A percentile compares a stretch with the other conserved stretches of the same genome.
phyloP scores from a whole-genome alignment of 2,888 invertebrate species.

The Drosophila mercatorum region DNA sequence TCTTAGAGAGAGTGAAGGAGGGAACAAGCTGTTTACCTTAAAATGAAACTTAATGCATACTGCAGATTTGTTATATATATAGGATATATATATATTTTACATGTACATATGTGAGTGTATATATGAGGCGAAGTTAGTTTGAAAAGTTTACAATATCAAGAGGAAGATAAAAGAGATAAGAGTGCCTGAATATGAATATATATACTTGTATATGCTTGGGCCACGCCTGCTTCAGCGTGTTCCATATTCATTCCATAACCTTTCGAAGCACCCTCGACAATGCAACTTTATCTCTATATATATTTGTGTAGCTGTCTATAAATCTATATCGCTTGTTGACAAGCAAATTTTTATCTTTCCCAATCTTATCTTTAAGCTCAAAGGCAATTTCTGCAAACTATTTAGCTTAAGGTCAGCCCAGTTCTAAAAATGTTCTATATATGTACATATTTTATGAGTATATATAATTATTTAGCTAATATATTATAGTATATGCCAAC shows the following conservation, averaged over 20 bases:
- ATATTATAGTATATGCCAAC: not conserved
- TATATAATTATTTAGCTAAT: slow-evolving; percentile 1
- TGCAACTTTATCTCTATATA: not conserved
- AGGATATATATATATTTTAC: no score
- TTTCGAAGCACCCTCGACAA: not conserved
- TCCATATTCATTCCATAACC: not conserved
- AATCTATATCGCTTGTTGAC: not conserved
- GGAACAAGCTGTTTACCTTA: not conserved
- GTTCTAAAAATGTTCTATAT: not conserved
- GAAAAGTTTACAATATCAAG: not conserved
- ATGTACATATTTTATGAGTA: not conserved
- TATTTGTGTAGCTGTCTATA: not conserved
- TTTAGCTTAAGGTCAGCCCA: not conserved
- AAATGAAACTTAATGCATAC: not conserved
- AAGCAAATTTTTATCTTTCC: not conserved
- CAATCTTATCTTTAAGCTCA: slow-evolving; percentile 3
- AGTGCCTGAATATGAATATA: no score
- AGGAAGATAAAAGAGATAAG: not conserved
- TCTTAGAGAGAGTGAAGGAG: not conserved
- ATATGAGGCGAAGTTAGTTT: not conserved
- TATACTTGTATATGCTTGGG: no score
- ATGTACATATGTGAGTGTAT: not conserved
- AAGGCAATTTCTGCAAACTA: not conserved
- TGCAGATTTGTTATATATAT: not conserved
- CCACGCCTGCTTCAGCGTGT: no score